Evolutionary conservation across 2,113 vertebrate species (phyloP).

Genomic region (Pachypanchax playfairii): DNA sequence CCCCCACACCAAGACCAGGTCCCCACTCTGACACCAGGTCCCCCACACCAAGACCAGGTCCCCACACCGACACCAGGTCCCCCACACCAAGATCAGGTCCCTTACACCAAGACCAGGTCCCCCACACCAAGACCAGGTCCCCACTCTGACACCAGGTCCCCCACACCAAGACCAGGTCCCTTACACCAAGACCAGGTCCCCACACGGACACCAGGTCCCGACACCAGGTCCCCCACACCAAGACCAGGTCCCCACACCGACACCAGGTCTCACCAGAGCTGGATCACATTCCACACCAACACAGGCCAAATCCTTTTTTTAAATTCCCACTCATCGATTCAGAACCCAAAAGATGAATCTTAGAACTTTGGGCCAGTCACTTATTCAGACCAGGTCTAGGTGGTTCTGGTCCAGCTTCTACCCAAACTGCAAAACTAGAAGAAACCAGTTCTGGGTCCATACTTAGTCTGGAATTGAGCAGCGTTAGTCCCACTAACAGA

Average conservation of each 20-base stretch:
- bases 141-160: too few relatives aligned
- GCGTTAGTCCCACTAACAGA: background rate
- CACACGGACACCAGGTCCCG: too few relatives aligned
- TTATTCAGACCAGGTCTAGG: too few relatives aligned
- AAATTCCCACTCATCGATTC: background rate
- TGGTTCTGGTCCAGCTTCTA: too few relatives aligned
- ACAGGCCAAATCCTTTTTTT: background rate
- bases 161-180: constrained; percentile 6
- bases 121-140: too few relatives aligned
- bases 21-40: constrained; percentile 3
- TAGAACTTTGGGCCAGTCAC: too few relatives aligned
- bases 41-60: too few relatives aligned
- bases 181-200: too few relatives aligned
- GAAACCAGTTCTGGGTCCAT: background rate
- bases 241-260: too few relatives aligned
- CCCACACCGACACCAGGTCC: constrained; percentile 5
- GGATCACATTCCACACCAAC: background rate
- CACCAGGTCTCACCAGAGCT: too few relatives aligned
- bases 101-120: constrained; percentile 3
- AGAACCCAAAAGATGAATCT: background rate
- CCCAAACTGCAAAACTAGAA: background rate
- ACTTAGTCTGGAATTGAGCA: background rate
- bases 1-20: background rate
- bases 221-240: too few relatives aligned
- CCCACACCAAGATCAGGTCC: too few relatives aligned